Evolutionary conservation across 2,113 vertebrate genomes (phyloP).

Genomic region (Menura novaehollandiae): DNA sequence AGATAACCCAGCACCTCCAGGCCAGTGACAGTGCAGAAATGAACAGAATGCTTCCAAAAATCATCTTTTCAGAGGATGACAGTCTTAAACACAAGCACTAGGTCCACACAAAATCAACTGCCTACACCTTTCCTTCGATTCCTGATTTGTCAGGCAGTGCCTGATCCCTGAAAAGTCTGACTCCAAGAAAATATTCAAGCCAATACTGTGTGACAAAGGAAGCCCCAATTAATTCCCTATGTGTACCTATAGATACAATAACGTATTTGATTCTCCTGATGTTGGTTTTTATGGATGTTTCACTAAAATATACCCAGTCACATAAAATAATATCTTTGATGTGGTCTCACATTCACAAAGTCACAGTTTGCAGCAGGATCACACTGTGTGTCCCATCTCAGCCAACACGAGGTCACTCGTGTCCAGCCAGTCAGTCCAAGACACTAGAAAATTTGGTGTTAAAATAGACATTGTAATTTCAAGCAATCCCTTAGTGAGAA

Average conservation of each 20-base stretch:
- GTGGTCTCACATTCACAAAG: neutral
- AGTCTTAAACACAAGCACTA: neutral
- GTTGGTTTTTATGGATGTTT: neutral
- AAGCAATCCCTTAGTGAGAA: neutral
- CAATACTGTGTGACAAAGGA: neutral
- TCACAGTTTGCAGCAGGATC: neutral
- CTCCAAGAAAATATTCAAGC: neutral
- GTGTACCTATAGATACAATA: accelerated
- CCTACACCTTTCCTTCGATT: neutral
- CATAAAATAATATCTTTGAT: neutral
- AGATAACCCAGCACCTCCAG: neutral
- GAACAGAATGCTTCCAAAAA: neutral
- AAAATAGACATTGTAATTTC: neutral
- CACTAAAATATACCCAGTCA: neutral
- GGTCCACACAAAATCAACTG: neutral
- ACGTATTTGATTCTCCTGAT: neutral
- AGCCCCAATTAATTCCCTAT: neutral
- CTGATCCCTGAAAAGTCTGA: neutral
- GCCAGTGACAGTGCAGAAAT: neutral
- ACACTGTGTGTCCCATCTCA: neutral
- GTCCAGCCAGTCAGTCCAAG: neutral
- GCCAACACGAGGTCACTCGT: neutral
- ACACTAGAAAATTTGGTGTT: neutral
- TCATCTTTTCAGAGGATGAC: neutral
- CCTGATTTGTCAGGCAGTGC: neutral